phyloP scores from a whole-genome alignment of 2,797 vertebrate genomes.

The Falco rusticolus region DNA sequence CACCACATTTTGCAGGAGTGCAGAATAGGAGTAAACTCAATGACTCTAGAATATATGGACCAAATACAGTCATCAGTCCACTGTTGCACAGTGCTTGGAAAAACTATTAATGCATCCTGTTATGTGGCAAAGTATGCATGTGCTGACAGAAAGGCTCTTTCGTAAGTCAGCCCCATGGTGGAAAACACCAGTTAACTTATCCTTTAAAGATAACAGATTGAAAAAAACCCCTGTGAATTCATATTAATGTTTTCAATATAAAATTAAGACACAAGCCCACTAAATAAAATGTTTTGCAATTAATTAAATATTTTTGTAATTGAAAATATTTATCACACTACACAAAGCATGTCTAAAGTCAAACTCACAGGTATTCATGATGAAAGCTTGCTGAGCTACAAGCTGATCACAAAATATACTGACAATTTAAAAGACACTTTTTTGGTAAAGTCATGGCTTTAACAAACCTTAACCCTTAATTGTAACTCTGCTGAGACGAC shows the following conservation, averaged over 20 bases:
- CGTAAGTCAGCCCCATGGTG: neutral
- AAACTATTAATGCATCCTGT: neutral
- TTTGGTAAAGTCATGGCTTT: neutral
- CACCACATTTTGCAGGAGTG: neutral
- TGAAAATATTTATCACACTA: neutral
- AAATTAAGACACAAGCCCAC: neutral
- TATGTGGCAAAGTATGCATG: neutral
- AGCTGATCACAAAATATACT: neutral
- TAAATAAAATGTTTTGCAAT: neutral
- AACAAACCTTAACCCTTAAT: conserved; percentile 26
- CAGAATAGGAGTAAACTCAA: neutral
- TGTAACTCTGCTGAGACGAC: neutral
- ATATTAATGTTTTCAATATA: neutral
- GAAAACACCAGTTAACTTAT: neutral
- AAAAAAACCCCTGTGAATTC: neutral
- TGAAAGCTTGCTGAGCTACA: neutral
- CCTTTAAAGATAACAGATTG: neutral
- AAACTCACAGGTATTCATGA: neutral
- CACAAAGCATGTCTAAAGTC: neutral
- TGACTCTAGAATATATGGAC: neutral
- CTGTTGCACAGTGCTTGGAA: neutral
- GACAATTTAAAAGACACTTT: neutral
- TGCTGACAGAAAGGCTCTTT: neutral
- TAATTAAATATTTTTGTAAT: neutral
- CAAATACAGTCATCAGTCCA: neutral